phyloP scores from a whole-genome alignment of 1,140 invertebrate genomes.

The Argopecten irradians region DNA sequence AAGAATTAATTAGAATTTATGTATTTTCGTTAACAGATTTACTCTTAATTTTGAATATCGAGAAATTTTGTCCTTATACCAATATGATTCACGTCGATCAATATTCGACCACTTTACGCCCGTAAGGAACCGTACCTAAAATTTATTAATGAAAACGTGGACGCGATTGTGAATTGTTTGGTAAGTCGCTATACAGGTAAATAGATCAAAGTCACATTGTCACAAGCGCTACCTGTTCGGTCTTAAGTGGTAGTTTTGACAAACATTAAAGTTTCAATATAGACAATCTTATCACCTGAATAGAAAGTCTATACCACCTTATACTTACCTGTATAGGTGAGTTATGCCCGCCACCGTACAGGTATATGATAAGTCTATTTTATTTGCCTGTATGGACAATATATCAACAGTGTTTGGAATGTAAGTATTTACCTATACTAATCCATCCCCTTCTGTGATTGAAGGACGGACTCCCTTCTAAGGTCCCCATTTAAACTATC shows the following conservation, averaged over 20 bases:
- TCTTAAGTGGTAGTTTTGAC: slow-evolving; percentile 13
- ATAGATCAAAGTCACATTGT: not conserved
- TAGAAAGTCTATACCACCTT: slow-evolving; percentile 17
- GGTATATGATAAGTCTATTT: not conserved
- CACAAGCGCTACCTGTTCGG: slow-evolving; percentile 14
- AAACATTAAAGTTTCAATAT: slow-evolving; percentile 23
- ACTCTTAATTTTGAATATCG: too few species aligned
- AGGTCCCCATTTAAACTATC: not conserved
- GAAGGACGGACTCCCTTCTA: not conserved
- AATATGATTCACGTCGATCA: not conserved
- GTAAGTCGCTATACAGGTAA: not conserved
- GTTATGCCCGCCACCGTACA: not conserved
- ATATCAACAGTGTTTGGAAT: not conserved
- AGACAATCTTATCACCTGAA: slow-evolving; percentile 17
- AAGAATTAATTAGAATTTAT: too few species aligned
- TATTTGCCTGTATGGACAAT: not conserved
- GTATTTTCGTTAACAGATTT: too few species aligned
- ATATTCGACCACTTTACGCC: not conserved
- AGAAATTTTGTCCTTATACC: too few species aligned
- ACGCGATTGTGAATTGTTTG: not conserved
- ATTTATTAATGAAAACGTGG: not conserved
- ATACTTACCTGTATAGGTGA: slow-evolving; percentile 12
- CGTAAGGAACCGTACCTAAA: not conserved
- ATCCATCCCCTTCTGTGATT: slow-evolving; percentile 8
- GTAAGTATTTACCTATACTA: not conserved